A percentile compares a stretch with the other conserved stretches of the same genome.
Evolutionary conservation across 2,113 vertebrate genomes (phyloP).

Genomic region (Eretmochelys imbricata): DNA sequence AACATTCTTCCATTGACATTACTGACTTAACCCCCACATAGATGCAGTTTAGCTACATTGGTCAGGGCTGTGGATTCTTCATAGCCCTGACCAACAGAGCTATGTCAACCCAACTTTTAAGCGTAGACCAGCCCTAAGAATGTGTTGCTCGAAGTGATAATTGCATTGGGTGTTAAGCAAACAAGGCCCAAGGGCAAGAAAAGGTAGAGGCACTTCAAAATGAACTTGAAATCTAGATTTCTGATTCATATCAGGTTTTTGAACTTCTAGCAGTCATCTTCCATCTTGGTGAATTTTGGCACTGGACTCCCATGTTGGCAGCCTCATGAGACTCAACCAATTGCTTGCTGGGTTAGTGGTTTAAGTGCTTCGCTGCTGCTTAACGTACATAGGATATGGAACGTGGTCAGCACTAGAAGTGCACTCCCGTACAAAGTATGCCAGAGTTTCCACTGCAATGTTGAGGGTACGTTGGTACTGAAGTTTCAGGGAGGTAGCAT

Average conservation of each 20-base stretch:
- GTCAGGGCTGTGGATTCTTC: not conserved
- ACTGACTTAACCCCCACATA: not conserved
- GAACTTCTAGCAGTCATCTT: not conserved
- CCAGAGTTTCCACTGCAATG: not conserved
- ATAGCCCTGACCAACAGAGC: not conserved
- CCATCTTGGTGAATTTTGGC: slow-evolving; percentile 10
- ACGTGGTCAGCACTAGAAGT: not conserved
- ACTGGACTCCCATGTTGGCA: slow-evolving; percentile 20
- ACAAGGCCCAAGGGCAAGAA: not conserved
- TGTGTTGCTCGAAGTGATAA: not conserved
- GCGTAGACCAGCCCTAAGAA: not conserved
- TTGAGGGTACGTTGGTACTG: rapidly evolving
- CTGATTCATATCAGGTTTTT: not conserved
- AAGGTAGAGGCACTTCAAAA: not conserved
- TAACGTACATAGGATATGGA: rapidly evolving
- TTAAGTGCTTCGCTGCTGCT: not conserved
- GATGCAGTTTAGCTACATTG: not conserved
- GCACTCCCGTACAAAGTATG: not conserved
- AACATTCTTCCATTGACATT: not conserved
- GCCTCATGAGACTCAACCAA: slow-evolving; percentile 28
- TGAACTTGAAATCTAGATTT: not conserved
- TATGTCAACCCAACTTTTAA: not conserved
- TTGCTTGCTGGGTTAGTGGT: slow-evolving; percentile 19
- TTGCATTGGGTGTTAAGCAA: not conserved
- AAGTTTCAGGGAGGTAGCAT: not conserved